Evolutionary conservation across 1,140 invertebrate species (phyloP).

Genomic region (Monomorium pharaonis): DNA sequence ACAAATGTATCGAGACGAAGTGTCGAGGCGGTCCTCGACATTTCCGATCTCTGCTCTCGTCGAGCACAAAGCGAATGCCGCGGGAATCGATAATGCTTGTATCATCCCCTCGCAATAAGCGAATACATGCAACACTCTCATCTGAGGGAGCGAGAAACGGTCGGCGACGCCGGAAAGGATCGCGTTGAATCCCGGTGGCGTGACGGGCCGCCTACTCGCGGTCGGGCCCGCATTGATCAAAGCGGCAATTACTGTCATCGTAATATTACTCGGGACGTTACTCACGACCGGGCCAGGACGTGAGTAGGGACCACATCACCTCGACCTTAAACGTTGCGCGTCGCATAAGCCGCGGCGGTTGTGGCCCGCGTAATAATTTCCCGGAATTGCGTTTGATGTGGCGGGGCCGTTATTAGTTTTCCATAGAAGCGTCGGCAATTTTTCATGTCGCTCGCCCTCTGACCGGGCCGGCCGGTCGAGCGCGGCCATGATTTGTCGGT

Average conservation of each 20-base stretch:
- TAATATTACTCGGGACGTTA: slow-evolving; percentile 82
- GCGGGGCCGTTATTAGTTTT: slow-evolving; percentile 76
- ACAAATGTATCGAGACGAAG: neutral
- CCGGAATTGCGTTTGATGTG: slow-evolving; percentile 77
- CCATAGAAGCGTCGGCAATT: slow-evolving; percentile 71
- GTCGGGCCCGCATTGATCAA: slow-evolving; percentile 81
- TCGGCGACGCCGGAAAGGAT: slow-evolving; percentile 66
- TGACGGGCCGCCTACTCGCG: slow-evolving; percentile 76
- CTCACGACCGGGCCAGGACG: slow-evolving; percentile 64
- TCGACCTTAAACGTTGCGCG: slow-evolving; percentile 64
- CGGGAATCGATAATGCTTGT: slow-evolving; percentile 36
- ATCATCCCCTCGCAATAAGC: slow-evolving; percentile 52
- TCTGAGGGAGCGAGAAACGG: slow-evolving; percentile 9
- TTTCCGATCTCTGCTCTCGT: slow-evolving; percentile 6
- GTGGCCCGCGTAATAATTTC: slow-evolving; percentile 75
- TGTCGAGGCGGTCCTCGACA: slow-evolving; percentile 9
- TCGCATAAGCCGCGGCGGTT: slow-evolving; percentile 51
- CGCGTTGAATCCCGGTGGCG: slow-evolving; percentile 69
- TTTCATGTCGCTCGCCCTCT: slow-evolving; percentile 68
- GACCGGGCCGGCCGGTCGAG: slow-evolving; percentile 23
- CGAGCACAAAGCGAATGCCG: slow-evolving; percentile 34
- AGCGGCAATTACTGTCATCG: slow-evolving; percentile 84
- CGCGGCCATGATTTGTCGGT: slow-evolving; percentile 72
- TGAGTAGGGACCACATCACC: slow-evolving; percentile 35
- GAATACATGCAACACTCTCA: slow-evolving; percentile 18